Evolutionary conservation across 2,888 invertebrate species (phyloP), one percentile per base, ranked within the genome.

Genomic region (Crepidodera aurea): DNA sequence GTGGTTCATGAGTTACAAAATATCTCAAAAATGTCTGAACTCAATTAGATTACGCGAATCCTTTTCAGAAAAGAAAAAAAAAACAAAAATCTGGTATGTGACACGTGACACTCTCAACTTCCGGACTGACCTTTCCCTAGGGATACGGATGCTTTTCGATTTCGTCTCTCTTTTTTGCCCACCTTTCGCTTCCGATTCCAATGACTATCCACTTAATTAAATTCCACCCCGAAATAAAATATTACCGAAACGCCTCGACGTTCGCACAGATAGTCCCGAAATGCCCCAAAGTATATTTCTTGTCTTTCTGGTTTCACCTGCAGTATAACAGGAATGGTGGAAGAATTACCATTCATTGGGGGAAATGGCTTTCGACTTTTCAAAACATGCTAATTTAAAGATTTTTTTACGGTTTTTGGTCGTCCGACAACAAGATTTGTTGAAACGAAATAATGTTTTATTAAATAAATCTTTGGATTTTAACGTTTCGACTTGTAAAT

Each of bases 181-280:
- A 29, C 29, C 8, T 29, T 29, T 29, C 6, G 12, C 13, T 37
- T 37, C 37, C 37, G 37, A 37, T 37, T 37, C 37, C 37, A 15
- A 34, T 46, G 44, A 40, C 44, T 44, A 55, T 55, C 19, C 32
- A 44, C 55, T 55, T 55, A 55, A 55, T 55, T 55, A 55, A 55
- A 55, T 55, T 55, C 55, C 44, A 19, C 19, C 32, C 44, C 27
- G 15, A 19, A 55, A 55, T 55, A 55, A 55, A 55, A 55, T 55
- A 55, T 55, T 34, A 34, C 44, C 10, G 12, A 12, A 55, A 55
- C 55, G 44, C 42, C 55, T 55, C 16, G 44, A 44, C 19, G 19
- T 18, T 51, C 51, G 10, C 29, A 22, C 19, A 16, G 18, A 37
- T 51, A 51, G 29, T 15, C 18, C 32, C 16, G 34, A 16, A 7